These are phyloP conservation scores for Physella acuta DNA, from an alignment of 1,140 invertebrate species.

Conservation along the genomic window DNA sequence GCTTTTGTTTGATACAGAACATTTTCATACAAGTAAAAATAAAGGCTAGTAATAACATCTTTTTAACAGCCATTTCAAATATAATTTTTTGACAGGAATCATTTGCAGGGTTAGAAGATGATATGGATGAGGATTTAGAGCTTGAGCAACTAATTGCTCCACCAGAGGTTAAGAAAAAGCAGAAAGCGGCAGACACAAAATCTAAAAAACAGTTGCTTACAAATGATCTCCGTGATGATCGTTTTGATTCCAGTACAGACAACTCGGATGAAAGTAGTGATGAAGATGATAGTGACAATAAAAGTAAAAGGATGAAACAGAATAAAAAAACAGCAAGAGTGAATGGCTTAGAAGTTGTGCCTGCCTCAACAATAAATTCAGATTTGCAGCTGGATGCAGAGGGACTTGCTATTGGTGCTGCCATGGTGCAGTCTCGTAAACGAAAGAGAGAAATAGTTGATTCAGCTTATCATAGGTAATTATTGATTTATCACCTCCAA, in stretches of 20 bases:
- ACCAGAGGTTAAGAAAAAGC: constrained; percentile 40
- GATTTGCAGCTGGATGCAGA: constrained; percentile 72
- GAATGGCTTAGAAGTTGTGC: constrained; percentile 71
- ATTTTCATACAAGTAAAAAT: too few species aligned
- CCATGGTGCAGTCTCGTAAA: constrained; percentile 55
- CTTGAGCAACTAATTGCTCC: constrained; percentile 76
- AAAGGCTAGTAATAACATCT: too few species aligned
- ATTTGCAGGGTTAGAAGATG: constrained; percentile 82
- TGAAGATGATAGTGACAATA: constrained; percentile 33
- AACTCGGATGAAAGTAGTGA: constrained; percentile 25
- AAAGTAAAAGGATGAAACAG: constrained; percentile 32
- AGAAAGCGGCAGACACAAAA: constrained; percentile 1
- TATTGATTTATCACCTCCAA: too few species aligned
- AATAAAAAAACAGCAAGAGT: constrained; percentile 35
- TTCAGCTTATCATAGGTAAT: constrained; percentile 55
- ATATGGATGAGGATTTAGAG: constrained; percentile 85
- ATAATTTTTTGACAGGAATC: constrained; percentile 66
- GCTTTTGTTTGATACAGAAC: too few species aligned
- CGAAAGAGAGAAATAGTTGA: constrained; percentile 57
- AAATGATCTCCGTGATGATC: not conserved
- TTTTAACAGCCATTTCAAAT: too few species aligned
- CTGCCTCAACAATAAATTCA: constrained; percentile 31
- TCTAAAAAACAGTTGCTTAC: not conserved
- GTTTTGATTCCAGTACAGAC: constrained; percentile 45
- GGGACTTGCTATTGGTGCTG: constrained; percentile 67